A percentile compares a stretch with the other conserved stretches of the same genome.
These are phyloP conservation scores for Nothobranchius furzeri DNA, from an alignment of 2,113 vertebrate genomes.

Conservation along the genomic window DNA sequence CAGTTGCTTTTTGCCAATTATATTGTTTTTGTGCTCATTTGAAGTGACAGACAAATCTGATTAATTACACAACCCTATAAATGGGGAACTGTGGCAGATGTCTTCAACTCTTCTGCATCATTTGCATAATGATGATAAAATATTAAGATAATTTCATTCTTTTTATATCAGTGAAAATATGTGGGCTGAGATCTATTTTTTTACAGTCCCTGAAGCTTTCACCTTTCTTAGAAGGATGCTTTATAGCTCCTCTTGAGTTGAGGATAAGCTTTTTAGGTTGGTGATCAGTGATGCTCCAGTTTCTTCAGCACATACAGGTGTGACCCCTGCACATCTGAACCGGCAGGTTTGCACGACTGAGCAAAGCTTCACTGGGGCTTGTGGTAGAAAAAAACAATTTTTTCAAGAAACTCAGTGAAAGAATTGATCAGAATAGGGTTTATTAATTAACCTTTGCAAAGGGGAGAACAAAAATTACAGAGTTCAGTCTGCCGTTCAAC, in stretches of 20 bases:
- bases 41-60: neutral
- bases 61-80: no score
- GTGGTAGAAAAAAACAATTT: no score
- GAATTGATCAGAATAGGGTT: no score
- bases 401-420: no score
- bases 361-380: neutral
- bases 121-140: neutral
- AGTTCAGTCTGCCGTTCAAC: no score
- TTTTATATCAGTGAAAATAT: neutral
- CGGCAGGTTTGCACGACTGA: conserved; percentile 21
- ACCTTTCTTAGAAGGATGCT: neutral
- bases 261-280: neutral
- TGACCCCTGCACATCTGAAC: conserved; percentile 42
- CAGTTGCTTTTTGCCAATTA: no score
- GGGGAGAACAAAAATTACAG: no score
- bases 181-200: neutral
- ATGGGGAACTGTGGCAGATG: neutral
- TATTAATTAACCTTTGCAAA: no score
- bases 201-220: conserved; percentile 7
- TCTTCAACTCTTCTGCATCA: neutral
- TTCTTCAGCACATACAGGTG: neutral
- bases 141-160: neutral
- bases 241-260: neutral
- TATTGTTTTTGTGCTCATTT: no score
- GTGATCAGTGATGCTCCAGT: conserved; percentile 24